Evolutionary conservation across 2,888 invertebrate species (phyloP), one percentile per base, ranked within the genome.

Genomic region (Liodrosophila aerea): DNA sequence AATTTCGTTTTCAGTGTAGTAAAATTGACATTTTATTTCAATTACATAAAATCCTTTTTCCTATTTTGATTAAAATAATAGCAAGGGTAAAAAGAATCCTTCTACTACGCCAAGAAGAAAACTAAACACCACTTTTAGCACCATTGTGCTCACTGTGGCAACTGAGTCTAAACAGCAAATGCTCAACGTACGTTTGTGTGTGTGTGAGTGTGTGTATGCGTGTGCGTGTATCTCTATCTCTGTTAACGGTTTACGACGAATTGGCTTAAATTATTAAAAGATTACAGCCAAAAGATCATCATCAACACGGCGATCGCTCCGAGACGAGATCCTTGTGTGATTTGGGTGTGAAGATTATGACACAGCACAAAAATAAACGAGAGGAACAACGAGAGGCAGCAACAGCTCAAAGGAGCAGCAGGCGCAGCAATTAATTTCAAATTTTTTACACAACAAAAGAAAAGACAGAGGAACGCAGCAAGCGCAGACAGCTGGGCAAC

Each of bases 231-330:
- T 22, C 22, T 22, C 22, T 22, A 22, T 22, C 22, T 22, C 22
- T 64, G 66, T 81, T 86, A 87, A 86, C 85, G 87, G 87, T 85
- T 82, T 80, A 75, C 71, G 72, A 57, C 86, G 77, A 85, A 87
- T 86, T 87, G 85, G 83, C 87, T 87, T 87, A 86, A 86, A 87
- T 87, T 86, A 85, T 87, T 85, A 81, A 85, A 83, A 86, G 87
- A 86, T 86, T 87, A 86, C 68, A 72, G 70, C 67, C 66, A 64
- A 63, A 76, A 76, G 73, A 73, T 73, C 74, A 73, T 74, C 74
- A 74, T 51, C 64, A 58, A 57, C 64, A 68, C 59, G 64, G 51
- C 57, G 57, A 58, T 67, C 62, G 53, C 39, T 34, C 16, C 60
- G 22, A 22, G n/a, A 27, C 37, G 60, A 72, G 64, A 82, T 75